phyloP scores from a whole-genome alignment of 64 coral and sea anemone genomes.

The Anthopleura sola region DNA sequence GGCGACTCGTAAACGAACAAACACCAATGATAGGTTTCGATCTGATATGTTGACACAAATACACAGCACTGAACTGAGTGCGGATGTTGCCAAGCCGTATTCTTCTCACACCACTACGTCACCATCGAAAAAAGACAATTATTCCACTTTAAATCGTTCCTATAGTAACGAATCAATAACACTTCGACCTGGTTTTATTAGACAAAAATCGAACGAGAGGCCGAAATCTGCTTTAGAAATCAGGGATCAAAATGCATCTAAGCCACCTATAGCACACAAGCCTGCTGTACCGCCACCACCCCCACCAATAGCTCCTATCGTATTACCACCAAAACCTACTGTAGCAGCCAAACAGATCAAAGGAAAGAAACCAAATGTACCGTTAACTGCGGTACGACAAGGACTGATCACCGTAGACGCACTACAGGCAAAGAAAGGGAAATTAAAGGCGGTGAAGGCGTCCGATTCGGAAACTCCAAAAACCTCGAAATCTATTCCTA shows the following conservation, averaged over 20 bases:
- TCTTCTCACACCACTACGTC: background rate
- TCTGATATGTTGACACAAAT: slow-evolving; percentile 14
- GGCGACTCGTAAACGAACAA: background rate
- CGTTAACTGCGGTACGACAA: slow-evolving; percentile 13
- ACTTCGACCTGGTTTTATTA: background rate
- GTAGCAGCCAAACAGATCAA: background rate
- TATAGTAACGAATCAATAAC: background rate
- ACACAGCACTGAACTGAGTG: background rate
- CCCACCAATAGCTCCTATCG: background rate
- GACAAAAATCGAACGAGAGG: slow-evolving; percentile 18
- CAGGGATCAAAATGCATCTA: background rate
- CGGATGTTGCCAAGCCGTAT: background rate
- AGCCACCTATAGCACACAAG: background rate
- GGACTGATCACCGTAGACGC: slow-evolving; percentile 49
- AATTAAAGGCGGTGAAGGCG: slow-evolving; percentile 14
- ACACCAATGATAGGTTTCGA: background rate
- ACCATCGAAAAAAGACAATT: background rate
- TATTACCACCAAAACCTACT: background rate
- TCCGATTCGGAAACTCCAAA: background rate
- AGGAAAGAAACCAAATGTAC: background rate
- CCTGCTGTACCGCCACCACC: background rate
- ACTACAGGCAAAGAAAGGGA: slow-evolving; percentile 32
- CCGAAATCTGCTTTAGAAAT: slow-evolving; percentile 10
- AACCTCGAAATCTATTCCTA: slow-evolving; percentile 2
- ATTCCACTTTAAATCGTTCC: background rate